Evolutionary conservation across 2,797 vertebrate species (phyloP).

Genomic region (Arnoldichthys spilopterus): DNA sequence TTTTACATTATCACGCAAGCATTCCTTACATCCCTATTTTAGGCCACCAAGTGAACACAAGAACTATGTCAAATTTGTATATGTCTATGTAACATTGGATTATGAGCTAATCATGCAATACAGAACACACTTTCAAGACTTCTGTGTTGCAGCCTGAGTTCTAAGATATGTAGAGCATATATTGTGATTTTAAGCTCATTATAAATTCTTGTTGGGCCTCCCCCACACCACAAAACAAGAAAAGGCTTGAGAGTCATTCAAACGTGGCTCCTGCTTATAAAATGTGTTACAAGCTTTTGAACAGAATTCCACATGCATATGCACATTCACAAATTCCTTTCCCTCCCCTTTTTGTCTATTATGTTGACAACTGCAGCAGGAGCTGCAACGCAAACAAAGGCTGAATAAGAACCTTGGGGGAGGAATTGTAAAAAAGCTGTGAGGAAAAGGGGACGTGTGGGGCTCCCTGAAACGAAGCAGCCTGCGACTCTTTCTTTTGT

Average conservation of each 20-base stretch:
- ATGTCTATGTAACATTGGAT: not conserved
- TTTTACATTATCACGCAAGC: not conserved
- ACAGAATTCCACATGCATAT: constrained; percentile 54
- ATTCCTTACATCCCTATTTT: not conserved
- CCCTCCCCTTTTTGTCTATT: constrained; percentile 51
- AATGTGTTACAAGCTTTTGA: constrained; percentile 55
- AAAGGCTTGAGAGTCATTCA: constrained; percentile 39
- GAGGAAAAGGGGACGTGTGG: constrained; percentile 35
- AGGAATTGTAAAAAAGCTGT: constrained; percentile 57
- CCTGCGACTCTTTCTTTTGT: constrained; percentile 63
- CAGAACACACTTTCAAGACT: not conserved
- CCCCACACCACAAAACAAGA: constrained; percentile 27
- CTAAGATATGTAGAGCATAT: constrained; percentile 9
- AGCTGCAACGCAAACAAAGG: constrained; percentile 57
- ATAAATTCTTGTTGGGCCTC: constrained; percentile 47
- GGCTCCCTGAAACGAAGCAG: constrained; percentile 47
- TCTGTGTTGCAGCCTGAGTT: not conserved
- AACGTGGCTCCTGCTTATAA: constrained; percentile 54
- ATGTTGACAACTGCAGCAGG: constrained; percentile 58
- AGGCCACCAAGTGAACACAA: not conserved
- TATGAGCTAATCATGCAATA: not conserved
- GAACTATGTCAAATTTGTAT: not conserved
- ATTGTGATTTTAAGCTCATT: constrained; percentile 46
- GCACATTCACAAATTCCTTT: constrained; percentile 55
- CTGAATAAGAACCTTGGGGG: constrained; percentile 57